Percentiles rank a stretch among this genome's conserved stretches.
These are phyloP conservation scores for Mnemiopsis leidyi DNA, from an alignment of 37 sponge, comb jelly and placozoan species.

Conservation along the genomic window DNA sequence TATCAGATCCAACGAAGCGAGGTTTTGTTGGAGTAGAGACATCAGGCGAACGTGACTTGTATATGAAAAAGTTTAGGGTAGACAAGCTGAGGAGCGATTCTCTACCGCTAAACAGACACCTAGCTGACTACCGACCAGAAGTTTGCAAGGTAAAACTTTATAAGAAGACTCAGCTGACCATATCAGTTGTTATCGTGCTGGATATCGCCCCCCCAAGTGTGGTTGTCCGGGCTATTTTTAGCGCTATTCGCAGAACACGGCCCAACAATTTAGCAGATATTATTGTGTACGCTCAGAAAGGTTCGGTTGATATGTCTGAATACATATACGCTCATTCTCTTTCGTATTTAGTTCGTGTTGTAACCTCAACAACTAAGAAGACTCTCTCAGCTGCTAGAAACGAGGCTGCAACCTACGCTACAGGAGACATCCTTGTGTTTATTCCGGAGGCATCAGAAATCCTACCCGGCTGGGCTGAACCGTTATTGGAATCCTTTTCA, in stretches of 20 bases:
- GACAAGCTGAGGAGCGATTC: constrained; percentile 2
- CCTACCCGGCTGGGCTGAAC: constrained; percentile 54
- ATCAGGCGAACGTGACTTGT: neutral
- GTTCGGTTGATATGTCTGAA: neutral
- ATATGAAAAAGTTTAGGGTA: neutral
- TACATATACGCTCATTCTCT: neutral
- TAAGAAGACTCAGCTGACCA: neutral
- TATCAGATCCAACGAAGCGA: too few species aligned
- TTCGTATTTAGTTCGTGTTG: neutral
- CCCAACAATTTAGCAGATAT: neutral
- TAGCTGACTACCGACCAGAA: constrained; percentile 2
- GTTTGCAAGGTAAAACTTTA: constrained; percentile 38
- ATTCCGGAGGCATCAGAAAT: constrained; percentile 45
- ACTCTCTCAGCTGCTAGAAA: neutral
- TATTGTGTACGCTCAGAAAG: neutral
- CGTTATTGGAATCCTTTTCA: constrained; percentile 23
- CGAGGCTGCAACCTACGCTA: neutral
- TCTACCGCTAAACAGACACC: constrained; percentile 11
- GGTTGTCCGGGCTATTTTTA: neutral
- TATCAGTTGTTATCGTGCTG: neutral
- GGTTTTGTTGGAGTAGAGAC: neutral
- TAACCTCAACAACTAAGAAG: neutral
- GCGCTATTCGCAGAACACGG: neutral
- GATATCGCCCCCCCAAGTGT: constrained; percentile 55
- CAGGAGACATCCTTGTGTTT: constrained; percentile 38